Base-by-base conservation (phyloP, 2,113 vertebrate genomes). In the Tachysurus vachellii region DNA sequence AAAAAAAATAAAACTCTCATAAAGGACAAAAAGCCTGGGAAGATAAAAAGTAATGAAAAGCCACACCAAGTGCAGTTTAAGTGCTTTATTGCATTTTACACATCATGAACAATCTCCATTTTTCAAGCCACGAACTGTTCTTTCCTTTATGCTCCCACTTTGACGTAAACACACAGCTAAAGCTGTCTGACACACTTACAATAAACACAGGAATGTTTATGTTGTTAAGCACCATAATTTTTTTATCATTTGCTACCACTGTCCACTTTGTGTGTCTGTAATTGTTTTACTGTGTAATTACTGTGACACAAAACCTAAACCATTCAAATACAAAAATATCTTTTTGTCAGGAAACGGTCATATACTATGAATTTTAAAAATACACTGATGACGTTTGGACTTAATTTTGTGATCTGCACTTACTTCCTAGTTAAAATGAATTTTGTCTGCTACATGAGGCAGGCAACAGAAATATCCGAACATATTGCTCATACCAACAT, bases 271-370 rank as follows among this genome's bases (percentile, higher is more conserved):
- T 42, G 82, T 64, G 7, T 75, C 76, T 89, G 61, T 85, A 90
- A 92, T 88, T 88, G 90, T 83, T 66, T 80, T 80, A 81, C 59
- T 71, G 59, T 64, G 73, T 42, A 91, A 87, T 91, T 76, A 84
- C n/a, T 80, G 59, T 83, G 84, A 44, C 85, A 87, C 75, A 89
- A 80, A 84, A 82, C 66, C 83, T 81, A 89, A 66, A 26, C 44
- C 86, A 87, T 82, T 85, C 82, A 92, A 66, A 88, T 90, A 79
- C 80, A 86, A 85, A 89, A 89, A 90, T 85, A 87, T 83, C 77
- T 86, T 75, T n/a, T 80, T 75, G 23, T 36, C 61, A 90, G 50
- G 75, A 68, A 62, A 66, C 53, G 59, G 56, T 61, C 21, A 42
- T 81, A 61, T 81, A 61, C 4, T 61, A 7, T 81, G 5, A 61